These are phyloP conservation scores for Itoplectis maculator DNA, from an alignment of 2,888 invertebrate genomes.

Conservation along the genomic window DNA sequence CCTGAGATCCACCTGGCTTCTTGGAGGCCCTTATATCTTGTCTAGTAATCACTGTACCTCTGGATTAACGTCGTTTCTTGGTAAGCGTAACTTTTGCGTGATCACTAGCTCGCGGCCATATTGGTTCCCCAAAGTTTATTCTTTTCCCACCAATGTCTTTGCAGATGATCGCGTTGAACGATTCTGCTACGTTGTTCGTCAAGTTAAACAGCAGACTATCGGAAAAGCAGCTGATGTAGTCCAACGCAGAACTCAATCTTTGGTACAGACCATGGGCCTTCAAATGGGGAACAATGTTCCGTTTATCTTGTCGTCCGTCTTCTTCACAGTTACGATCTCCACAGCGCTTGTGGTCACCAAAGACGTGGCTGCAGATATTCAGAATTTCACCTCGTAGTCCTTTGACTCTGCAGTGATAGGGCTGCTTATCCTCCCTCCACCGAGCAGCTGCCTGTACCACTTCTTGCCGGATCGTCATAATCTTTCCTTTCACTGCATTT, in stretches of 20 bases:
- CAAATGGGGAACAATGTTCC: conserved; percentile 52
- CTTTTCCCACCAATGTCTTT: conserved; percentile 68
- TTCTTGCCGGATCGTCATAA: conserved; percentile 24
- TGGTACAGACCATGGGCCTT: conserved; percentile 52
- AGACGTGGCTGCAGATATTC: conserved; percentile 65
- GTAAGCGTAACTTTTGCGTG: conserved; percentile 1
- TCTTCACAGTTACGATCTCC: neutral
- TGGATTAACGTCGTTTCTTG: neutral
- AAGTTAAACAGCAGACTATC: conserved; percentile 63
- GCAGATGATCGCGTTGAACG: conserved; percentile 52
- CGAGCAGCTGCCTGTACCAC: conserved; percentile 18
- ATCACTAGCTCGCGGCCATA: neutral
- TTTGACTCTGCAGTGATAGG: conserved; percentile 24
- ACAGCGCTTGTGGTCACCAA: conserved; percentile 68
- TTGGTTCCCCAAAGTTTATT: conserved; percentile 70
- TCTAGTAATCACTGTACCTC: neutral
- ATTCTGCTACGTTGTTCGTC: conserved; percentile 68
- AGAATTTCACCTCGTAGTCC: conserved; percentile 59
- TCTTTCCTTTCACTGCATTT: conserved; percentile 26
- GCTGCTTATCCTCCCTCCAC: conserved; percentile 20
- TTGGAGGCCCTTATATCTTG: no score
- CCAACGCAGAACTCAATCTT: conserved; percentile 40
- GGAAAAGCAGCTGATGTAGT: conserved; percentile 42
- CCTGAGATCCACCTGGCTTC: neutral
- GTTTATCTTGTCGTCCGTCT: conserved; percentile 14